Evolutionary conservation across 2,797 vertebrate genomes (phyloP).

Genomic region (Gambusia yucatana): DNA sequence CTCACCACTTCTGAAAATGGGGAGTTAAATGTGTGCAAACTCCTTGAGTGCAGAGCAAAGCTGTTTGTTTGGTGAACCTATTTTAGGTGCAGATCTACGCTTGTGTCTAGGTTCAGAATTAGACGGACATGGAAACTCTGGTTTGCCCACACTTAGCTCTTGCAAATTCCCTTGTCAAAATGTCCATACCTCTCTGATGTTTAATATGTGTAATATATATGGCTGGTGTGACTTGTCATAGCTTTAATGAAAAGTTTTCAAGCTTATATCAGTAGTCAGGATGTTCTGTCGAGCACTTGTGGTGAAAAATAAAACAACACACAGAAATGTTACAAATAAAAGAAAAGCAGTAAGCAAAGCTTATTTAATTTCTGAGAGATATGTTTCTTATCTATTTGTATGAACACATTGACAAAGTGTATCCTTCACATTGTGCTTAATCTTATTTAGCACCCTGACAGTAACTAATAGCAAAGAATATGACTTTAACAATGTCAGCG

Average conservation of each 20-base stretch:
- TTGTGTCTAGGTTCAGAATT: neutral
- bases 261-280: neutral
- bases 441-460: neutral
- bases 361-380: neutral
- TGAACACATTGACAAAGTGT: neutral
- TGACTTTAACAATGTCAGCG: neutral
- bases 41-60: neutral
- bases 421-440: neutral
- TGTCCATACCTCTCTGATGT: neutral
- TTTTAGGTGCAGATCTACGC: neutral
- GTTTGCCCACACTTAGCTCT: neutral
- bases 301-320: neutral
- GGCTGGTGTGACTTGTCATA: neutral
- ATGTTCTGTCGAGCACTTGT: neutral
- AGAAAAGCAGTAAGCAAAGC: neutral
- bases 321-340: neutral
- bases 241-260: neutral
- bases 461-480: neutral
- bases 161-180: neutral
- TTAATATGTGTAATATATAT: neutral
- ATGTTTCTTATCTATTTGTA: neutral
- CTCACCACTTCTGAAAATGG: neutral
- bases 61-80: neutral
- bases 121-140: neutral
- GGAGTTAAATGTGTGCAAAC: neutral